Conservation (phyloP, 1,140 invertebrate genomes). For the Leptinotarsa lineolata region DNA sequence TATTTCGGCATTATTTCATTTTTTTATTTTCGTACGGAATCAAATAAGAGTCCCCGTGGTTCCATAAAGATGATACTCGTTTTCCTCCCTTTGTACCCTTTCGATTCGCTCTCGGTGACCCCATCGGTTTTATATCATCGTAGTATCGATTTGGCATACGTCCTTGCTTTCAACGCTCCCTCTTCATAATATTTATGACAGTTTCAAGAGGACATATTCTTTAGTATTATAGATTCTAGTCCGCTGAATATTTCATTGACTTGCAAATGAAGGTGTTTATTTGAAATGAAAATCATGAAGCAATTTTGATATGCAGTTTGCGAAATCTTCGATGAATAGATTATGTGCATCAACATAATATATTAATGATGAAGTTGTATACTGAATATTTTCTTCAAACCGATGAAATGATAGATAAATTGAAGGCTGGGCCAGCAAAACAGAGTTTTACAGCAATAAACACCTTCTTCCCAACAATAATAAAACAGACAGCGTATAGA, state of each 20-base stretch:
- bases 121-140: constrained; percentile 2
- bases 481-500: too few relatives aligned
- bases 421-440: too few relatives aligned
- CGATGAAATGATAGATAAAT: too few relatives aligned
- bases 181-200: neutral
- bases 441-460: too few relatives aligned
- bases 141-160: neutral
- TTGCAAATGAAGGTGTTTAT: neutral
- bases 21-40: neutral
- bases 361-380: too few relatives aligned
- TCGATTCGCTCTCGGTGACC: neutral
- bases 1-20: neutral
- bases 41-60: neutral
- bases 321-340: too few relatives aligned
- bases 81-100: neutral
- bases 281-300: neutral
- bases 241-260: neutral
- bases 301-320: too few relatives aligned
- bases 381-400: too few relatives aligned
- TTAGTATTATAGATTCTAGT: neutral
- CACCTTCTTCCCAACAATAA: too few relatives aligned
- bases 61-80: neutral
- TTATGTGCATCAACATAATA: too few relatives aligned
- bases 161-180: constrained; percentile 2
- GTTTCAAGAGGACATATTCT: neutral